A percentile compares a stretch with the other conserved stretches of the same genome.
Evolutionary conservation across 2,113 vertebrate genomes (phyloP).

Genomic region (Raphicerus campestris): DNA sequence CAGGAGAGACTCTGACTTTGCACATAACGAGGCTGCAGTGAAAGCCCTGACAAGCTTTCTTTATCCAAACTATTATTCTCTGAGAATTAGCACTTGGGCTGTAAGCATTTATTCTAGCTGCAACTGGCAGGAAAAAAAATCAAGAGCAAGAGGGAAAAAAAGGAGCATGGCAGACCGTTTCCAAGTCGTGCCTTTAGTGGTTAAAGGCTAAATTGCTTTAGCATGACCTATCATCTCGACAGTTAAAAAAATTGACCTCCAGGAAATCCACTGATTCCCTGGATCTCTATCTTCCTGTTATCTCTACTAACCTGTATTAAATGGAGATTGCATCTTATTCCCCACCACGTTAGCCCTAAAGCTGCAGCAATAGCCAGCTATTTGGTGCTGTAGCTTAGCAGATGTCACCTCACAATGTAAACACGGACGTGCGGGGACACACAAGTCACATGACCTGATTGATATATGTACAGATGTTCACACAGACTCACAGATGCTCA

Average conservation of each 20-base stretch:
- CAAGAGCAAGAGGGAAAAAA: not conserved
- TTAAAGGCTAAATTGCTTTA: slow-evolving; percentile 52
- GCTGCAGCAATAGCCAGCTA: not conserved
- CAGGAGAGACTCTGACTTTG: slow-evolving; percentile 30
- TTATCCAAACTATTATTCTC: slow-evolving; percentile 53
- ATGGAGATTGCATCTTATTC: slow-evolving; percentile 18
- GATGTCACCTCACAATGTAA: not conserved
- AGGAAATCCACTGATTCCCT: slow-evolving; percentile 41
- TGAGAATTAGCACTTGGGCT: slow-evolving; percentile 14
- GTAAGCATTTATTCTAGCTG: slow-evolving; percentile 14
- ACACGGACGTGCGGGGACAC: not conserved
- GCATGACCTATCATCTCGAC: slow-evolving; percentile 25
- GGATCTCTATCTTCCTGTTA: slow-evolving; percentile 22
- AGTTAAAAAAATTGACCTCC: slow-evolving; percentile 55
- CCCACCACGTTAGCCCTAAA: slow-evolving; percentile 43
- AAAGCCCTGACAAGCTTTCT: slow-evolving; percentile 41
- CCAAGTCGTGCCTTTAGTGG: slow-evolving; percentile 16
- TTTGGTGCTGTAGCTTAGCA: not conserved
- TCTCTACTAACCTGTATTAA: slow-evolving; percentile 23
- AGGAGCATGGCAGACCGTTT: not conserved
- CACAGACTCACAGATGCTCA: slow-evolving; percentile 1
- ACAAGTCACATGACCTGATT: not conserved
- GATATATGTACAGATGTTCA: not conserved
- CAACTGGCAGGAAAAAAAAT: not conserved
- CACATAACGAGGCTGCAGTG: not conserved